Evolutionary conservation across 1,140 invertebrate species (phyloP).

Genomic region (Apis laboriosa): DNA sequence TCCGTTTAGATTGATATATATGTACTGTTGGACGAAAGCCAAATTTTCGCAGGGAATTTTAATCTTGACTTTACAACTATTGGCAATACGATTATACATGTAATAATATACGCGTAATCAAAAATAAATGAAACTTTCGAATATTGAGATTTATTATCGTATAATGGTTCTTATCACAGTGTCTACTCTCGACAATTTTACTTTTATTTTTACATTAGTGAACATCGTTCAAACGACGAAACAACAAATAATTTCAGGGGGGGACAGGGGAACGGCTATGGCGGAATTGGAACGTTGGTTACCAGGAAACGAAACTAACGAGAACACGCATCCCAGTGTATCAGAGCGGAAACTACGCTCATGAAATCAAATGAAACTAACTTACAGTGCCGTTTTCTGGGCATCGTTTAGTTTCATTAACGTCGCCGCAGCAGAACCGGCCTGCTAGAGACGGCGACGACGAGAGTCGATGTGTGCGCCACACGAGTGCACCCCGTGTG

Average conservation of each 20-base stretch:
- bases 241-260: background rate
- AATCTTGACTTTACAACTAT: too few species aligned
- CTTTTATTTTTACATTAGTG: too few species aligned
- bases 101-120: too few species aligned
- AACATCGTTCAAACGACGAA: background rate
- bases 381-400: constrained; percentile 66
- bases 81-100: too few species aligned
- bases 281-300: background rate
- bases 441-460: constrained; percentile 58
- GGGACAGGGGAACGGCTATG: background rate
- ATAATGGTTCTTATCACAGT: too few species aligned
- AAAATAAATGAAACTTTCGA: too few species aligned
- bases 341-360: constrained; percentile 50
- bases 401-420: constrained; percentile 69
- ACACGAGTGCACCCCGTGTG: background rate
- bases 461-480: constrained; percentile 22
- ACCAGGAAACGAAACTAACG: background rate
- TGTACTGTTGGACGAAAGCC: too few species aligned
- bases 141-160: too few species aligned
- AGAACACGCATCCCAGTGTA: constrained; percentile 16
- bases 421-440: constrained; percentile 60
- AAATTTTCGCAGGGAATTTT: too few species aligned
- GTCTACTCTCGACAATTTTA: too few species aligned
- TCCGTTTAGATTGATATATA: too few species aligned
- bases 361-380: constrained; percentile 74